Conservation (phyloP, 1,140 invertebrate species). For the Bombus turneri region DNA sequence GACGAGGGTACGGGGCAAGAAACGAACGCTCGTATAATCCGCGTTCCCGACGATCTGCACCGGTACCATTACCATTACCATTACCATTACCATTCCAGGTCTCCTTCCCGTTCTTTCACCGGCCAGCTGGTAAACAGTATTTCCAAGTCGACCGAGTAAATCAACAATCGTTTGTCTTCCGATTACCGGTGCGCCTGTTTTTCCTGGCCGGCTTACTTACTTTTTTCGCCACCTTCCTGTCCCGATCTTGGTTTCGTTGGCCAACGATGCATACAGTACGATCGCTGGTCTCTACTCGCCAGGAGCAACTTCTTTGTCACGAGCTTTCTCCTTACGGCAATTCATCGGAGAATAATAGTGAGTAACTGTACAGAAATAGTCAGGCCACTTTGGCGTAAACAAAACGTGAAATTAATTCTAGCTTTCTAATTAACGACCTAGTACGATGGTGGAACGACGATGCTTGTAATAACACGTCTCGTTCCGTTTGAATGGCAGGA, state of each 20-base stretch:
- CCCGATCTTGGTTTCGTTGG: slow-evolving; percentile 7
- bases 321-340: slow-evolving; percentile 24
- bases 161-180: slow-evolving; percentile 55
- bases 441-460: neutral
- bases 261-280: neutral
- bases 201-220: slow-evolving; percentile 6
- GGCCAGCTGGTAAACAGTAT: slow-evolving; percentile 52
- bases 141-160: slow-evolving; percentile 55
- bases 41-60: slow-evolving; percentile 63
- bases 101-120: slow-evolving; percentile 42
- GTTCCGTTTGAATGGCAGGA: neutral
- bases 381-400: neutral
- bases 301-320: slow-evolving; percentile 1
- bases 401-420: slow-evolving; percentile 2
- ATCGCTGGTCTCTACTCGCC: neutral
- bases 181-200: slow-evolving; percentile 49
- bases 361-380: slow-evolving; percentile 28
- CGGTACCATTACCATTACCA: slow-evolving; percentile 58
- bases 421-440: slow-evolving; percentile 5
- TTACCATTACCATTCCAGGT: slow-evolving; percentile 65
- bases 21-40: slow-evolving; percentile 67
- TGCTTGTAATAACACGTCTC: neutral
- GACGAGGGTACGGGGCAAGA: slow-evolving; percentile 62
- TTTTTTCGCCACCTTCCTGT: neutral
- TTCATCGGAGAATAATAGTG: slow-evolving; percentile 5